Evolutionary conservation across 2,113 vertebrate genomes (phyloP).

Genomic region (Elephantulus edwardii): DNA sequence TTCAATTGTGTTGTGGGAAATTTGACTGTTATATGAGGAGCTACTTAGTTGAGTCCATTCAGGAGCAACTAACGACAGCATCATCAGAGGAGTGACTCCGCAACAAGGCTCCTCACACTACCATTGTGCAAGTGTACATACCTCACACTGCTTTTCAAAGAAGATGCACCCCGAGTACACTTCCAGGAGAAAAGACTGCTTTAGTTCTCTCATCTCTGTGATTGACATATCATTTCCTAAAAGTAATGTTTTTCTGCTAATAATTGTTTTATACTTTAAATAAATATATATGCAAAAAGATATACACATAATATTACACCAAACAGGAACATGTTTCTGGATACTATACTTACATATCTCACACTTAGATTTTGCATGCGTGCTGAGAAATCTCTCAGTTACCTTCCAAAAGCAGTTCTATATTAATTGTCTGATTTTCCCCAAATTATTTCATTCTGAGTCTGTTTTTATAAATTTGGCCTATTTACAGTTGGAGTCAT

Average conservation of each 20-base stretch:
- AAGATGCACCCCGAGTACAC: too few species aligned
- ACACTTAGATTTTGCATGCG: too few species aligned
- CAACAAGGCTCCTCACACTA: not conserved
- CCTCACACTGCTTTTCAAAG: not conserved
- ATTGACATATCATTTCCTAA: not conserved
- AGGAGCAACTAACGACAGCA: too few species aligned
- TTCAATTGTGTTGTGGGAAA: too few species aligned
- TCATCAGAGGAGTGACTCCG: not conserved
- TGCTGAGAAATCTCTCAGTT: not conserved
- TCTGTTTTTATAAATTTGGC: not conserved
- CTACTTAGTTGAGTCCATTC: too few species aligned
- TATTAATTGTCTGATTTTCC: conserved; percentile 9
- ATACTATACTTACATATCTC: not conserved
- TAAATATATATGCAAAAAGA: not conserved
- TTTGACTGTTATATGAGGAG: too few species aligned
- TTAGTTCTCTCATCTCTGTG: not conserved
- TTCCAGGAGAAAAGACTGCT: not conserved
- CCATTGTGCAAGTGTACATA: not conserved
- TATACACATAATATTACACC: not conserved
- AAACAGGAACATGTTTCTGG: not conserved
- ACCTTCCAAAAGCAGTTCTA: not conserved
- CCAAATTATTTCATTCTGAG: not conserved
- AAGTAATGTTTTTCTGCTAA: not conserved
- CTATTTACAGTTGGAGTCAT: not conserved
- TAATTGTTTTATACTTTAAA: not conserved